A percentile compares a stretch with the other conserved stretches of the same genome.
phyloP scores from a whole-genome alignment of 2,797 vertebrate species.

The Sebastolobus altivelis region DNA sequence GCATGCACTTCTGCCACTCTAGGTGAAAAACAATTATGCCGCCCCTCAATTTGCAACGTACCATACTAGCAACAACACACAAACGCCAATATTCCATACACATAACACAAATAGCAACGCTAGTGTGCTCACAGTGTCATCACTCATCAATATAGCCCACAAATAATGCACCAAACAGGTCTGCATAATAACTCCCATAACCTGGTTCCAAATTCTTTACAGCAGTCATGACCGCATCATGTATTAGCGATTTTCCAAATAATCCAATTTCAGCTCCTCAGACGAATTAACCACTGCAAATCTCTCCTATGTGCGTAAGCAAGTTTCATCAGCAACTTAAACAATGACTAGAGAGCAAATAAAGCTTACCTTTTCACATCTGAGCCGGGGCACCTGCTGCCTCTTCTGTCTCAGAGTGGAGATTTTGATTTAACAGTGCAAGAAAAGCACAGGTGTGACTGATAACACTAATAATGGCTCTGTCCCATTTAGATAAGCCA shows the following conservation, averaged over 20 bases:
- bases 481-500: slow-evolving; percentile 18
- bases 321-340: background rate
- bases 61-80: background rate
- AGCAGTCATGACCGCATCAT: background rate
- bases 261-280: background rate
- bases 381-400: background rate
- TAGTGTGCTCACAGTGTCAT: slow-evolving; percentile 2
- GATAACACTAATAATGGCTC: slow-evolving; percentile 12
- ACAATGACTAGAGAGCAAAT: background rate
- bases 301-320: background rate
- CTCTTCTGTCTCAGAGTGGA: background rate
- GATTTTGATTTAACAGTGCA: slow-evolving; percentile 11
- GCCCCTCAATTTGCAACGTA: background rate
- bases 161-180: background rate
- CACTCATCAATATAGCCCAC: background rate
- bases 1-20: background rate
- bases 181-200: background rate
- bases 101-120: background rate
- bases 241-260: background rate
- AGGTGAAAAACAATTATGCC: background rate
- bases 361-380: background rate
- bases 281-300: background rate
- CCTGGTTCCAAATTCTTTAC: background rate
- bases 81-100: background rate
- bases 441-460: slow-evolving; percentile 17